Conservation (phyloP, 2,888 invertebrate species). For the Drosophila subquinaria region DNA sequence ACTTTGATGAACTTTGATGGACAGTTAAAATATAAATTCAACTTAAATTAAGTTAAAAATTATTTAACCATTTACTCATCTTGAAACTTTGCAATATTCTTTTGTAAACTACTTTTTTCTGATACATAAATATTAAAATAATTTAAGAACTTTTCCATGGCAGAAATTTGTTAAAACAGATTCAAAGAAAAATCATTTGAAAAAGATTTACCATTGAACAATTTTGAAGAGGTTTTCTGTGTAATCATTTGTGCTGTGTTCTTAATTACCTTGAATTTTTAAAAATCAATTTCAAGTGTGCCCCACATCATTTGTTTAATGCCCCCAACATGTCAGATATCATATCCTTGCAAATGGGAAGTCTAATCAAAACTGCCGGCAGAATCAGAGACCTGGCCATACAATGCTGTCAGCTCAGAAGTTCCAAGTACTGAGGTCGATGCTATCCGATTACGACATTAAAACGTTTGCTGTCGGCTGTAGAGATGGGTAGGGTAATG, state of each 20-base stretch:
- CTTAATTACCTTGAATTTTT: slow-evolving; percentile 1
- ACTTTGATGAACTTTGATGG: not conserved
- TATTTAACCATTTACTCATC: too few species aligned
- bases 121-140: too few species aligned
- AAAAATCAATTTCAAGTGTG: too few species aligned
- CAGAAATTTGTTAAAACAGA: too few species aligned
- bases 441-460: slow-evolving; percentile 72
- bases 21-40: not conserved
- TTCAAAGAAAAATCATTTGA: too few species aligned
- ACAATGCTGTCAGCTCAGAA: slow-evolving; percentile 23
- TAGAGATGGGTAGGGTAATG: slow-evolving; percentile 25
- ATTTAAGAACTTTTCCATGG: too few species aligned
- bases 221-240: too few species aligned
- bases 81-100: too few species aligned
- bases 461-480: slow-evolving; percentile 30
- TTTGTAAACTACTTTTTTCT: too few species aligned
- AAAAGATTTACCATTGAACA: too few species aligned
- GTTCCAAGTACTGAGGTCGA: slow-evolving; percentile 56
- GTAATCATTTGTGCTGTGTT: not conserved
- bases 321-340: slow-evolving; percentile 12
- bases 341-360: slow-evolving; percentile 2
- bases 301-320: not conserved
- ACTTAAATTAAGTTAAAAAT: too few species aligned
- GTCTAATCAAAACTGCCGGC: slow-evolving; percentile 29
- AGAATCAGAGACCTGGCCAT: slow-evolving; percentile 31